A percentile compares a stretch with the other conserved stretches of the same genome.
Evolutionary conservation across 2,113 vertebrate genomes (phyloP).

Genomic region (Pelobates fuscus): DNA sequence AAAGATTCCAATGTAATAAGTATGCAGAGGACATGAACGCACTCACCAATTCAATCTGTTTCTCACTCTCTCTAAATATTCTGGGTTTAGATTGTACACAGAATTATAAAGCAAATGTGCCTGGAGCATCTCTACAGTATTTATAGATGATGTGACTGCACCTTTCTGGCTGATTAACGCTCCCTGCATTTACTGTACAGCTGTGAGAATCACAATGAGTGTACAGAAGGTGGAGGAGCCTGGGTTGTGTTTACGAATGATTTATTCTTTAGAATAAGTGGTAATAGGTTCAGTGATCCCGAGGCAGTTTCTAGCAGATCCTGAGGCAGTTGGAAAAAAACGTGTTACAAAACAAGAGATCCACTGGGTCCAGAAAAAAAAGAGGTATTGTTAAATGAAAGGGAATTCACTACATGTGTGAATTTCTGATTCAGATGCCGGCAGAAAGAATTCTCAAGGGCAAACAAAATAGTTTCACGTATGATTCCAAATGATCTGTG

Average conservation of each 20-base stretch:
- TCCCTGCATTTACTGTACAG: conserved; percentile 30
- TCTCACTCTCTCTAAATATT: background rate
- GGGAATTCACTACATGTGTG: background rate
- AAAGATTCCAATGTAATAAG: too few relatives aligned
- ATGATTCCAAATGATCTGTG: conserved; percentile 18
- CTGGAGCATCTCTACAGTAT: conserved; percentile 19
- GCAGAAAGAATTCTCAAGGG: conserved; percentile 6
- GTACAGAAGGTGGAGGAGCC: conserved; percentile 12
- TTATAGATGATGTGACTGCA: conserved; percentile 14
- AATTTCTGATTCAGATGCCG: background rate
- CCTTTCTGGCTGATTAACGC: conserved; percentile 34
- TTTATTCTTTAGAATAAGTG: conserved; percentile 30
- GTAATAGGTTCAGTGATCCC: conserved; percentile 37
- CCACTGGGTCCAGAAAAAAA: conserved; percentile 10
- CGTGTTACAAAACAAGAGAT: background rate
- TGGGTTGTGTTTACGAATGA: conserved; percentile 19
- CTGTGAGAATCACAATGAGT: conserved; percentile 24
- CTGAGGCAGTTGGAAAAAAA: background rate
- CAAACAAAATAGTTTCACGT: background rate
- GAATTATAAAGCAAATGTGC: background rate
- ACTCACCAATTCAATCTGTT: background rate
- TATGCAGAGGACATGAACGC: too few relatives aligned
- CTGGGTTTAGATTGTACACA: background rate
- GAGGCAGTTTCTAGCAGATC: background rate
- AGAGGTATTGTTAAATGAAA: conserved; percentile 2